phyloP scores from a whole-genome alignment of 2,888 invertebrate species.

The Petrolisthes cinctipes region DNA sequence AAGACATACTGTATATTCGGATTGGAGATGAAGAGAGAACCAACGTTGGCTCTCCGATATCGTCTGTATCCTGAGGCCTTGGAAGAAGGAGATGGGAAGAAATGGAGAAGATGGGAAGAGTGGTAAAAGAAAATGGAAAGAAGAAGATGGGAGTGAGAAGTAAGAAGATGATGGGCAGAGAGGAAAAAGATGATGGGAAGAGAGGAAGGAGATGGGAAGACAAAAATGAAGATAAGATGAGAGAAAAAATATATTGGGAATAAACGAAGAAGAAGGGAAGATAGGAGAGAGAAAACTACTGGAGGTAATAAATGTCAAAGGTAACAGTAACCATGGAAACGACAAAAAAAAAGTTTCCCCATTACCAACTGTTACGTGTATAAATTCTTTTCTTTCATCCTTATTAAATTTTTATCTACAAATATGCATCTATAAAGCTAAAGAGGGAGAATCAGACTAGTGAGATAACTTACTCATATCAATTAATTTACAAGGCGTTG shows the following conservation, averaged over 20 bases:
- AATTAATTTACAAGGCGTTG: no score
- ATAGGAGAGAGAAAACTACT: neutral
- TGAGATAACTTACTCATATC: no score
- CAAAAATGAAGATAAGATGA: neutral
- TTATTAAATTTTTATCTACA: no score
- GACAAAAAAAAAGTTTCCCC: no score
- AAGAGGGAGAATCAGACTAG: no score
- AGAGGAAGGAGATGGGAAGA: neutral
- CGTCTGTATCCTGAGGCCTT: no score
- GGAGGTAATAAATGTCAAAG: neutral
- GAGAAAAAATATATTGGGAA: neutral
- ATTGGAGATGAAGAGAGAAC: no score
- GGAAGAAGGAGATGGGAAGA: neutral
- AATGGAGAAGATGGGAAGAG: neutral
- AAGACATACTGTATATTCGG: no score
- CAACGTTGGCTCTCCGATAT: no score
- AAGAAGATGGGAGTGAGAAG: neutral
- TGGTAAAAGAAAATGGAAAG: neutral
- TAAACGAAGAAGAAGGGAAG: neutral
- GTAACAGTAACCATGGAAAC: neutral
- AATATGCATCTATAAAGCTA: no score
- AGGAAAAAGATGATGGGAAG: neutral
- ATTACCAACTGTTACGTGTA: no score
- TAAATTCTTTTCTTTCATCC: no score
- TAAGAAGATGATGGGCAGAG: neutral